A percentile compares a stretch with the other conserved stretches of the same genome.
phyloP scores from a whole-genome alignment of 64 coral and sea anemone species.

The Stichodactyla helianthus region DNA sequence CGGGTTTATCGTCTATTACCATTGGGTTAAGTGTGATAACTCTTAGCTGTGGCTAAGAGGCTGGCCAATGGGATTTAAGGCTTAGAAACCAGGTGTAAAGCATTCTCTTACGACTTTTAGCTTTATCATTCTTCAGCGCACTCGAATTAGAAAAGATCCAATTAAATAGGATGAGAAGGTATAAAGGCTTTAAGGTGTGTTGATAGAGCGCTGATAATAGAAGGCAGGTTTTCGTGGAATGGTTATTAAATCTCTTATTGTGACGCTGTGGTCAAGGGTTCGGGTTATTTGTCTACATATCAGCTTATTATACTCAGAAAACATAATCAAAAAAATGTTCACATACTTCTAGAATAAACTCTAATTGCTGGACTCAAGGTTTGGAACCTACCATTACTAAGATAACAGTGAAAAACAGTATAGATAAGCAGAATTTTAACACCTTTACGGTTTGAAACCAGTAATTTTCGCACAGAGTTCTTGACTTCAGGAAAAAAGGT shows the following conservation, averaged over 20 bases:
- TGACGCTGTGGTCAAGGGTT: background rate
- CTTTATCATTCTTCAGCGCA: background rate
- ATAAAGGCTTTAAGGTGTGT: constrained; percentile 14
- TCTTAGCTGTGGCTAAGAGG: background rate
- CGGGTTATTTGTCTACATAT: background rate
- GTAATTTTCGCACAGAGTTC: too few species aligned
- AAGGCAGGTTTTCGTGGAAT: background rate
- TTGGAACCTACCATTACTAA: too few species aligned
- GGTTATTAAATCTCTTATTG: background rate
- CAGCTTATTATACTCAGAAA: constrained; percentile 9
- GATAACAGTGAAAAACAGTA: too few species aligned
- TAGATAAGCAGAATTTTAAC: background rate
- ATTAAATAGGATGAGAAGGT: background rate
- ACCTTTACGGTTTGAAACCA: background rate
- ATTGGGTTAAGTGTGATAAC: constrained; percentile 1
- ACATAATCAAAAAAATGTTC: background rate
- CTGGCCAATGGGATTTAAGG: background rate
- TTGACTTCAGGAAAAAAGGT: too few species aligned
- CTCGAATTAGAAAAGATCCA: constrained; percentile 22
- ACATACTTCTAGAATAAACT: too few species aligned
- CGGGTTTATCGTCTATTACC: constrained; percentile 10
- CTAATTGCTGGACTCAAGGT: too few species aligned
- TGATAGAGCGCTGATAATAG: constrained; percentile 25
- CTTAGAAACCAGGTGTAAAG: constrained; percentile 11
- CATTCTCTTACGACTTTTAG: background rate